Base-by-base conservation (phyloP, 2,888 invertebrate genomes). In the Pycnomerus fuliginosus region DNA sequence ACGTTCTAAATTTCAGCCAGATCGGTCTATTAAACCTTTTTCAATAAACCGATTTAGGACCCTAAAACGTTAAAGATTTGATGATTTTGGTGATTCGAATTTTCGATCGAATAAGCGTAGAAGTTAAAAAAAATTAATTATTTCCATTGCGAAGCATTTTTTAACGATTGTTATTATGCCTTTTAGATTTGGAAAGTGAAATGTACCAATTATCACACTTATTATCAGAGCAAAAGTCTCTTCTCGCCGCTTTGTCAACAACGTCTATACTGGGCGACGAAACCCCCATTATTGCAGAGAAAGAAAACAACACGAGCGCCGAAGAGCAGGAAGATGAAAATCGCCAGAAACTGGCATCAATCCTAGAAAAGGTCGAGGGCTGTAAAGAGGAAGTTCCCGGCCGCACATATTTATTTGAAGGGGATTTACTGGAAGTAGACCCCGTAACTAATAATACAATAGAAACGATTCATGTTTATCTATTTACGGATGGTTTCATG, bases 141-240 rank as follows among this genome's bases (percentile, higher is more conserved):
- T n/a, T n/a, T n/a, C n/a, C n/a, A n/a, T n/a, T n/a, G n/a, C n/a
- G n/a, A n/a, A n/a, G n/a, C n/a, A n/a, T n/a, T n/a, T n/a, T n/a
- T n/a, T n/a, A n/a, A n/a, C n/a, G n/a, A n/a, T n/a, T n/a, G n/a
- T n/a, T n/a, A n/a, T n/a, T n/a, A n/a, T n/a, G n/a, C n/a, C n/a
- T n/a, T n/a, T n/a, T n/a, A 86, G 86, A 95, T 78, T 77, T 98
- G 62, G 97, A 97, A 75, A 91, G 93, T 52, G 97, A 98, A 75
- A 97, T 97, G 96, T 96, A 96, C 72, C 95, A 97, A 68, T 75
- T 98, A 40, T 96, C 94, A 17, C 94, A 96, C 69, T 80, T 95
- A 65, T 75, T 98, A 16, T 90, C 92, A 36, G 96, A 97, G 65
- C 96, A 97, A 73, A 84, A 93, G 56, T 84, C 87, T 32, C 78